A percentile compares a stretch with the other conserved stretches of the same genome.
phyloP scores from a whole-genome alignment of 2,888 invertebrate species.

The Meloe dianella region DNA sequence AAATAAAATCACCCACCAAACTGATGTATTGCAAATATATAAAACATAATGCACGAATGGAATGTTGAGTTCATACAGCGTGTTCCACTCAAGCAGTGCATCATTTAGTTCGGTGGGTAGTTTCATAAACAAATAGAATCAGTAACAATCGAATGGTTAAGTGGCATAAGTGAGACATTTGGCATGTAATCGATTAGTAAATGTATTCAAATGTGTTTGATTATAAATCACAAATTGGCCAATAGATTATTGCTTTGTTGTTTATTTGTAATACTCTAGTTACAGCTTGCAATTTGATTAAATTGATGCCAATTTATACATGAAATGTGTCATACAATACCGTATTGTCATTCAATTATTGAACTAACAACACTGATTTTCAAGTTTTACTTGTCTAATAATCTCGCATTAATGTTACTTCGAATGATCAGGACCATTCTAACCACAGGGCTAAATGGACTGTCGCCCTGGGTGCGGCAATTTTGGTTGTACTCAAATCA shows the following conservation, averaged over 20 bases:
- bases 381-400: background rate
- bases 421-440: too few relatives aligned
- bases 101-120: too few relatives aligned
- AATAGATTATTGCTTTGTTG: background rate
- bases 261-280: background rate
- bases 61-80: too few relatives aligned
- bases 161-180: background rate
- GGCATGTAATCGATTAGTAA: background rate
- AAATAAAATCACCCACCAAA: too few relatives aligned
- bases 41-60: too few relatives aligned
- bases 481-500: too few relatives aligned
- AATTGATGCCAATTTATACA: conserved; percentile 5
- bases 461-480: too few relatives aligned
- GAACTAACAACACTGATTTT: background rate
- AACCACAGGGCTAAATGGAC: too few relatives aligned
- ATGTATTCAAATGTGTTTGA: background rate
- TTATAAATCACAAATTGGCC: conserved; percentile 2
- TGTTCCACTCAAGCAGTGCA: too few relatives aligned
- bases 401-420: background rate
- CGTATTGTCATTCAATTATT: conserved; percentile 1
- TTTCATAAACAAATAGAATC: too few relatives aligned
- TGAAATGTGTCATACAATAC: background rate
- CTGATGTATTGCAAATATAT: too few relatives aligned
- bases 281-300: background rate
- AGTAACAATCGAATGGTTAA: too few relatives aligned